phyloP scores from a whole-genome alignment of 1,140 invertebrate species.

The Zaprionus tsacasi region DNA sequence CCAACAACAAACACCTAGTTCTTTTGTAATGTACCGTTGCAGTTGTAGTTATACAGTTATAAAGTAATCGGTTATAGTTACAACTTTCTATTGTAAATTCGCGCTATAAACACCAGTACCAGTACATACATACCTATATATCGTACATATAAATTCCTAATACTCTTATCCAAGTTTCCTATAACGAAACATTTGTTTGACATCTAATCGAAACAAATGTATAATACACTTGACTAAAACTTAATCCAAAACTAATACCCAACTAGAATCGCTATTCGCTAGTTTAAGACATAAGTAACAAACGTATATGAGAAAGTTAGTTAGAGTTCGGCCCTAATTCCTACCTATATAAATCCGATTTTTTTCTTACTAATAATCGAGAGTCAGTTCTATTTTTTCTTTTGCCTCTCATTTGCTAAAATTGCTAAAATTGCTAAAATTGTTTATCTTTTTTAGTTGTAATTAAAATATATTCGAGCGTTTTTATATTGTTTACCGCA shows the following conservation, averaged over 20 bases:
- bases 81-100: conserved; percentile 33
- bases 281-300: background rate
- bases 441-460: background rate
- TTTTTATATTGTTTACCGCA: conserved; percentile 1
- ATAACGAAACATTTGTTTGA: conserved; percentile 38
- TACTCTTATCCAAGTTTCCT: conserved; percentile 22
- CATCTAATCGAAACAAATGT: conserved; percentile 31
- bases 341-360: conserved; percentile 8
- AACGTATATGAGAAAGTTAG: conserved; percentile 13
- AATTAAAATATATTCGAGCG: background rate
- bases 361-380: background rate
- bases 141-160: conserved; percentile 9
- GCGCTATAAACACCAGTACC: conserved; percentile 17
- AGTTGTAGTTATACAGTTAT: conserved; percentile 10
- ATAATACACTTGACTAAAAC: conserved; percentile 36
- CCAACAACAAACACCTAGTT: conserved; percentile 25
- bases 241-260: conserved; percentile 15
- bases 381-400: background rate
- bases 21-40: conserved; percentile 23
- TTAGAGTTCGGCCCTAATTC: conserved; percentile 17
- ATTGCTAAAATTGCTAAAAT: too few species aligned
- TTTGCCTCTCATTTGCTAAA: background rate
- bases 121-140: conserved; percentile 10
- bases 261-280: conserved; percentile 6
- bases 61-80: conserved; percentile 19